phyloP scores from a whole-genome alignment of 2,113 vertebrate species.

The Coregonus clupeaformis region DNA sequence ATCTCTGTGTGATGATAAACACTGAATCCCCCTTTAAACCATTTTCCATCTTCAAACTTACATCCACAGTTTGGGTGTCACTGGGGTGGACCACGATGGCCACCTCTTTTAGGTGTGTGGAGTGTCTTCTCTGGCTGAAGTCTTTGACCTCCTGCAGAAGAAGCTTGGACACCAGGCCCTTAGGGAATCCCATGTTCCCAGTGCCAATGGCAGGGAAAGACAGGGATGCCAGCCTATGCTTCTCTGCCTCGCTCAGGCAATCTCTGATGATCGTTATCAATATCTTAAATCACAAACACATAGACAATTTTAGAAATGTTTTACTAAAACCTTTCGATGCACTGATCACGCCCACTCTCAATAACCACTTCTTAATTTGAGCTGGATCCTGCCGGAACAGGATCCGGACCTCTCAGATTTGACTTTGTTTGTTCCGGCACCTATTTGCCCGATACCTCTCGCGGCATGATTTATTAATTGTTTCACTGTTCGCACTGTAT shows the following conservation, averaged over 20 bases:
- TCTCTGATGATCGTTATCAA: conserved; percentile 65
- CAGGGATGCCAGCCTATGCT: conserved; percentile 65
- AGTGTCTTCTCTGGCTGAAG: conserved; percentile 61
- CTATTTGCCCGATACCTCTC: too few species aligned
- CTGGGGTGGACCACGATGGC: conserved; percentile 74
- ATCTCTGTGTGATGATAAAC: too few species aligned
- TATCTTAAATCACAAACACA: conserved; percentile 34
- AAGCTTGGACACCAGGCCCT: conserved; percentile 66
- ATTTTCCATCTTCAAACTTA: conserved; percentile 17
- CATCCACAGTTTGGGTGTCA: conserved; percentile 55
- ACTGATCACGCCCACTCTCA: too few species aligned
- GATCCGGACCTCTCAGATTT: too few species aligned
- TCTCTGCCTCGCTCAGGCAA: conserved; percentile 77
- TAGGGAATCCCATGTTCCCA: conserved; percentile 84
- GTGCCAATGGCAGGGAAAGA: conserved; percentile 88
- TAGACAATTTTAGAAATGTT: not conserved
- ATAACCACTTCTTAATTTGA: too few species aligned
- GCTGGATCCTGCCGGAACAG: too few species aligned
- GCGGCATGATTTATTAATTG: too few species aligned
- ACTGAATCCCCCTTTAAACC: too few species aligned
- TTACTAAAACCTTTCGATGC: not conserved
- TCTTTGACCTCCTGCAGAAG: conserved; percentile 72
- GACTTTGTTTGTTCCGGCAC: too few species aligned
- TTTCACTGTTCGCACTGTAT: not conserved
- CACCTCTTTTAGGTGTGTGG: conserved; percentile 72